phyloP scores from a whole-genome alignment of 2,797 vertebrate genomes.

The Nyctalus aviator region DNA sequence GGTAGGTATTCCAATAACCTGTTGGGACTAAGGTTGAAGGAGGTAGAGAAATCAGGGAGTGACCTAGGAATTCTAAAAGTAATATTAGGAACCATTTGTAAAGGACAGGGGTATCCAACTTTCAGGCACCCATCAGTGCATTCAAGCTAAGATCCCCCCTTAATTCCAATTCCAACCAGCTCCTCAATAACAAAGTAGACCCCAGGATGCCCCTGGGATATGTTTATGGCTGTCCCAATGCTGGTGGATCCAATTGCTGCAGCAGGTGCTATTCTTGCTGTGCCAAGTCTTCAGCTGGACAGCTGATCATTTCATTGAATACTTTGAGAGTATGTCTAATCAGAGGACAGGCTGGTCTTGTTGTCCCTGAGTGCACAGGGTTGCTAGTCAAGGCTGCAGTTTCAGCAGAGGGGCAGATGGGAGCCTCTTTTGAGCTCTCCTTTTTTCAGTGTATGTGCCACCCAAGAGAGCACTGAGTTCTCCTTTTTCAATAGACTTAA shows the following conservation, averaged over 20 bases:
- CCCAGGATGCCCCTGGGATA: too few relatives aligned
- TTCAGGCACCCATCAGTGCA: background rate
- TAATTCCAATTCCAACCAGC: background rate
- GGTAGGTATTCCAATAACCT: background rate
- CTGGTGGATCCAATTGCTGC: background rate
- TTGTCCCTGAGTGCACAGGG: background rate
- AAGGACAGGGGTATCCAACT: background rate
- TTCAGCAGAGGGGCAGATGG: background rate
- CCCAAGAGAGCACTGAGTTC: background rate
- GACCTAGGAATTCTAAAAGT: background rate
- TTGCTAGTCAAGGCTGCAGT: background rate
- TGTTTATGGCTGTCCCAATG: too few relatives aligned
- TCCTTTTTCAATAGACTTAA: constrained; percentile 1
- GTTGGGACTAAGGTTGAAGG: background rate
- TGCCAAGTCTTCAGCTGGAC: background rate
- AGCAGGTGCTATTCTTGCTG: background rate
- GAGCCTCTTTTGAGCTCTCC: background rate
- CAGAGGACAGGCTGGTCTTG: background rate
- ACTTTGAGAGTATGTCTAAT: background rate
- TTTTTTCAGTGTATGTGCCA: constrained; percentile 3
- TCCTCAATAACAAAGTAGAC: background rate
- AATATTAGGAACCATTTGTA: background rate
- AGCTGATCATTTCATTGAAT: background rate
- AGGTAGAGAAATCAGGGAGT: background rate
- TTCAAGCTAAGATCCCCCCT: background rate